phyloP scores from a whole-genome alignment of 1,140 invertebrate genomes.

The Drosophila teissieri region DNA sequence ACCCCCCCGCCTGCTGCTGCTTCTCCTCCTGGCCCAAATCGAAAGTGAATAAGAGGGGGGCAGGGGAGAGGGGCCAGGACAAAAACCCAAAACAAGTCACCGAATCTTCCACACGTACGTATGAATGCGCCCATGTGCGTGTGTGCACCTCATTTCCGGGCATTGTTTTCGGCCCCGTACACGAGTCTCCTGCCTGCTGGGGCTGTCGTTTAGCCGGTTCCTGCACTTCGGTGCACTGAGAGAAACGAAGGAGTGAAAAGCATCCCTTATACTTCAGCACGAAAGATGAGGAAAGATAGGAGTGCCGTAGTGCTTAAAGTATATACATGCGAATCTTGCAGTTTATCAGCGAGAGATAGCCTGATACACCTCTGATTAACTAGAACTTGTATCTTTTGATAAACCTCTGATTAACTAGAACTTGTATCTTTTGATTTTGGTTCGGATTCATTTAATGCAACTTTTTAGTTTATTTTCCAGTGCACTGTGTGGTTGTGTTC shows the following conservation, averaged over 20 bases:
- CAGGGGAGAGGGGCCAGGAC: not conserved
- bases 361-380: too few species aligned
- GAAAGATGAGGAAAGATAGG: too few species aligned
- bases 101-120: slow-evolving; percentile 30
- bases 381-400: too few species aligned
- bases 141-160: slow-evolving; percentile 76
- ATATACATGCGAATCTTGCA: too few species aligned
- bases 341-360: too few species aligned
- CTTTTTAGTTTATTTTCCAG: not conserved
- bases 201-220: slow-evolving; percentile 15
- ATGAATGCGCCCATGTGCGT: slow-evolving; percentile 41
- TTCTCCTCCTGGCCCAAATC: slow-evolving; percentile 23
- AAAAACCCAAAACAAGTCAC: slow-evolving; percentile 49
- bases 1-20: slow-evolving; percentile 6
- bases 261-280: too few species aligned
- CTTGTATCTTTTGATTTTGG: too few species aligned
- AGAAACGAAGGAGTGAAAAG: not conserved
- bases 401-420: too few species aligned
- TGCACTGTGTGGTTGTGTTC: slow-evolving; percentile 14
- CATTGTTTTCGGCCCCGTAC: slow-evolving; percentile 67
- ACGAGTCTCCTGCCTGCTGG: slow-evolving; percentile 27
- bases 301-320: too few species aligned
- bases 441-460: too few species aligned
- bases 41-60: slow-evolving; percentile 52
- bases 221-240: slow-evolving; percentile 14